Evolutionary conservation across 2,888 invertebrate genomes (phyloP), one percentile per base, ranked within the genome.

Genomic region (Perizoma flavofasciatum): DNA sequence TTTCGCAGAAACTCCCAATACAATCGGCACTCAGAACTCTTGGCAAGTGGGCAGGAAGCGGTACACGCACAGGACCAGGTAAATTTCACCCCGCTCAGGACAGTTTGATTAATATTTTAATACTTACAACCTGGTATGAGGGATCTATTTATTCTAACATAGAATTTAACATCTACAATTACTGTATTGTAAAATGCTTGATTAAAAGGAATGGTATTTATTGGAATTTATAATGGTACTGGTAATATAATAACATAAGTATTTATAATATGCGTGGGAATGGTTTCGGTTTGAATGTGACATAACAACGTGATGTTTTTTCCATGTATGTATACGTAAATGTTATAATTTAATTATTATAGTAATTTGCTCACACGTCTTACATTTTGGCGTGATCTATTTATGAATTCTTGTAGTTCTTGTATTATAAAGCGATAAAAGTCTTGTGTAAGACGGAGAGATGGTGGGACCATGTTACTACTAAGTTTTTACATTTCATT

Each of bases 1-100:
- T 94, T 96, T 81, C 93, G 95, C 76, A 95, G 90, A 77, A 89
- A 86, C 79, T 90, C 90, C 44, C 86, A 88, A 73, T 88, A 85
- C 78, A 90, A 82, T 71, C 87, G 88, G 71, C 88, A 89, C 78
- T 78, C 86, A 69, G 89, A 90, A 71, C 79, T 88, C 66, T 73
- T 86, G 76, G 75, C 88, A 73, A 84, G 82, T 84, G 92, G 92
- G 89, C 92, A 92, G 92, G 92, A 92, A 89, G 91, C 90, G 91
- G 92, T 91, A 89, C 88, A 86, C 88, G 88, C 88, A 79, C 89
- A 84, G 88, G 90, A 90, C 74, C 88, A 91, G 92, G 91, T 92
- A 92, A 82, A 88, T 86, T 83, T 81, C 84, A 84, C 83, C 82
- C 79, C 76, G 86, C 85, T 84, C 86, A 86, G 89, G 89, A 89